Base-by-base conservation (phyloP, 2,113 vertebrate genomes). In the Pyrgilauda ruficollis region DNA sequence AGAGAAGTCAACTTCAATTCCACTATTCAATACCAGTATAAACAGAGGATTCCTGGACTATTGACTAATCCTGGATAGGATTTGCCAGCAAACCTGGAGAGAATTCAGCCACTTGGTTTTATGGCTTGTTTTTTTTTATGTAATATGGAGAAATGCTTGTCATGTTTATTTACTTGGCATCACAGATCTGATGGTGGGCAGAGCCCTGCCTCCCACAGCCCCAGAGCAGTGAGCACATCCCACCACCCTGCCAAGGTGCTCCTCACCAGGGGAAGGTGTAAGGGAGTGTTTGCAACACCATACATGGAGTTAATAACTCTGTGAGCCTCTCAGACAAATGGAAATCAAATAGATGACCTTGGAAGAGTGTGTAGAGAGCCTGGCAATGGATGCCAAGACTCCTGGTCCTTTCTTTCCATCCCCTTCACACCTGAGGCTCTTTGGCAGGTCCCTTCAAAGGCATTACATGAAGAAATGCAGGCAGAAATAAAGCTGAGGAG, bases 31-130 rank as follows among this genome's bases (percentile, higher is more conserved):
- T 76, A 59, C 17, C 58, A 47, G 28, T 13, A 55, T 47, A 89
- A 94, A 82, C 4, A 47, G 64, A 50, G 35, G 56, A 96, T 95
- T 96, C 95, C 81, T 97, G 87, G 87, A 44, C 39, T 75, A 76
- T 7, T 67, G 61, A 63, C 77, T 87, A 75, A 91, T 70, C 56
- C 77, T 72, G 52, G 77, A 30, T 6, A 16, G 6, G 73, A 70
- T 53, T 53, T 84, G 55, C 84, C 81, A 93, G 61, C 56, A 93
- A 87, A 91, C 80, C 37, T 61, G 64, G 55, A 74, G 23, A 81
- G 18, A 76, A 88, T 49, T 61, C 85, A 96, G 59, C 37, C 49
- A 2, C 43, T 62, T 58, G 70, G 13, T 13, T 88, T 93, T 33
- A 89, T 7, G 27, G 47, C 30, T 49, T 33, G 63, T 43, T 80